Conservation (phyloP, 2,888 invertebrate species). For the Megalurothrips usitatus region DNA sequence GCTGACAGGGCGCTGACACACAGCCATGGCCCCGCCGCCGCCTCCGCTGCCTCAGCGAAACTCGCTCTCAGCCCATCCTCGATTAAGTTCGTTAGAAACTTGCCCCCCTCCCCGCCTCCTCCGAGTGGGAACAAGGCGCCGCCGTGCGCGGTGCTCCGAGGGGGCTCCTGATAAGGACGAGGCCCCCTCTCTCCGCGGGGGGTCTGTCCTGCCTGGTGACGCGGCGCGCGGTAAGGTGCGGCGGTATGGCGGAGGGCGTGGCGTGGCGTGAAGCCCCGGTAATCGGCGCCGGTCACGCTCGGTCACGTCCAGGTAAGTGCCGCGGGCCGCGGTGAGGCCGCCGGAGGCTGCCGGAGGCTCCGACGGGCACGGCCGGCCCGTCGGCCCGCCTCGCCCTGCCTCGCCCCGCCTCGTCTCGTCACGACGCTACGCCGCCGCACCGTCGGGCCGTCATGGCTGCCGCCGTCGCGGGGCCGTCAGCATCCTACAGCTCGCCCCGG, state of each 20-base stretch:
- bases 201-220: no score
- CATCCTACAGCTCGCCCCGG: not conserved
- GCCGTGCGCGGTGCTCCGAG: not conserved
- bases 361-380: not conserved
- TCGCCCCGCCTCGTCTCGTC: not conserved
- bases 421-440: no score
- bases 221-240: no score
- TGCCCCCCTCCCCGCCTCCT: not conserved
- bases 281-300: slow-evolving; percentile 17
- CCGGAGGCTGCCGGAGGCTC: no score
- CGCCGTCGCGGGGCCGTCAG: not conserved
- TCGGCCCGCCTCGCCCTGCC: not conserved
- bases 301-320: not conserved
- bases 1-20: no score
- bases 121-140: not conserved
- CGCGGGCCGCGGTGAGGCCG: not conserved
- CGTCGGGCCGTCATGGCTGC: not conserved
- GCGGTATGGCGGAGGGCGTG: not conserved
- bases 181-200: no score
- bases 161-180: not conserved
- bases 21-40: not conserved
- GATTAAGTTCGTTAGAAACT: slow-evolving; percentile 13
- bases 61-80: not conserved
- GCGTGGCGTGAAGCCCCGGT: not conserved
- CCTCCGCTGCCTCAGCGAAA: not conserved